These are phyloP conservation scores for Peromyscus leucopus DNA, from an alignment of 2,113 vertebrate genomes.

Conservation along the genomic window DNA sequence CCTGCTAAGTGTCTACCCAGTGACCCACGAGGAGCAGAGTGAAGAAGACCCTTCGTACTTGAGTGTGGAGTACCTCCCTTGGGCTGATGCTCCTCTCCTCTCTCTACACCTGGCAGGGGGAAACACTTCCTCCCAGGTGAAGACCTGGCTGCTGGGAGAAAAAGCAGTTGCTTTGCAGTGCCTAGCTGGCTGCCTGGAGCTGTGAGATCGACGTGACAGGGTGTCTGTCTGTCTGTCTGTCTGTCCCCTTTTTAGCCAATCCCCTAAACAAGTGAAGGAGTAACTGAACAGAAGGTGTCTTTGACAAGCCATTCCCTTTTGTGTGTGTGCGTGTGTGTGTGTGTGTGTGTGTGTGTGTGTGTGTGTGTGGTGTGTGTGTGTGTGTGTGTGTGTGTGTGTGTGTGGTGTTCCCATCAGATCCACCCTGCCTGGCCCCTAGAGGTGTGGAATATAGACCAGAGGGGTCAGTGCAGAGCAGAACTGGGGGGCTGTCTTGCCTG, in stretches of 20 bases:
- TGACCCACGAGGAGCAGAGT: fast-evolving
- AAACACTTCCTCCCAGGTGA: not conserved
- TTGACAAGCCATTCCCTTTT: not conserved
- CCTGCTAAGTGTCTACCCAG: fast-evolving
- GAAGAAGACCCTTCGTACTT: fast-evolving
- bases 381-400: not conserved
- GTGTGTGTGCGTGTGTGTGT: not conserved
- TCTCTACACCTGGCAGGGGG: fast-evolving
- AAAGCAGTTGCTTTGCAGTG: not conserved
- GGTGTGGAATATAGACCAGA: fast-evolving
- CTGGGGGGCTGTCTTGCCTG: not conserved
- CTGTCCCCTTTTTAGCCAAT: not conserved
- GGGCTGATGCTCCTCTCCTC: not conserved
- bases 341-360: not conserved
- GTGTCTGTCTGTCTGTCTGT: not conserved
- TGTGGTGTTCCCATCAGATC: not conserved
- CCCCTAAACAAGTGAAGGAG: not conserved
- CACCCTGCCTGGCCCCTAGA: not conserved
- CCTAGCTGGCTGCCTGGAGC: too few relatives aligned
- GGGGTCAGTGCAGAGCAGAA: not conserved
- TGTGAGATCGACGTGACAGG: not conserved
- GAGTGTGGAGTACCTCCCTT: fast-evolving
- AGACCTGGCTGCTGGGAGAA: not conserved
- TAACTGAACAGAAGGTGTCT: not conserved
- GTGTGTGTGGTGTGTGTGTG: not conserved